Base-by-base conservation (phyloP, 2,113 vertebrate genomes). In the Paedocypris sp. region DNA sequence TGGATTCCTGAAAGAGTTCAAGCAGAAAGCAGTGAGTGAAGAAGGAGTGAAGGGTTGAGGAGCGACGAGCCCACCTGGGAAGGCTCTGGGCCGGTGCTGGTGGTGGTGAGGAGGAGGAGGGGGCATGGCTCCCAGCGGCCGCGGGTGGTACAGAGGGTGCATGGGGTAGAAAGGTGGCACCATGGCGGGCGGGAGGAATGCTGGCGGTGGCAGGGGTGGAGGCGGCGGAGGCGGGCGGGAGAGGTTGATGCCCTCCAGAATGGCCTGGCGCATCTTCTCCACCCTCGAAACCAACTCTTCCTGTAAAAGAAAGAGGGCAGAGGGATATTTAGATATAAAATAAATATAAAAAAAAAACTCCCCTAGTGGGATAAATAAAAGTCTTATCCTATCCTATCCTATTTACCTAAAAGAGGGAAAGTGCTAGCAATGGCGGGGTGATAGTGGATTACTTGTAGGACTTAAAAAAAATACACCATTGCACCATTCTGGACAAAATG, bases 181-280 rank as follows among this genome's bases (percentile, higher is more conserved):
- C 85, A 91, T 89, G 63, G 89, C 62, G 10, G 89, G 83, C 22
- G 88, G 82, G 22, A 92, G 80, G 61, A 88, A 87, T 63, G 90
- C 86, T 5, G 87, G 89, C 39, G 89, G 87, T 28, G 90, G 89
- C 47, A 90, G 81, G n/a, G 88, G 88, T 39, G 89, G 90, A 0
- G 86, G 86, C 19, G 86, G 86, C 6, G 88, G 86, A 39, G 85
- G 88, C 15, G 85, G 87, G 39, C 85, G 82, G 9, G 82, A 89
- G 35, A 92, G 76, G 74, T 88, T 91, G 75, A 93, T 87, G 75
- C 91, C 90, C 75, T 93, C 90, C 3, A 93, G 81, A 67, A 93
- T 93, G 29, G 90, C 90, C 77, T 92, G 91, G 36, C 89, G 88
- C 91, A 93, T 93, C 82, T 90, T 93, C 73, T 93, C 90, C 23